Conservation (phyloP, 2,113 vertebrate species). For the Natator depressus region DNA sequence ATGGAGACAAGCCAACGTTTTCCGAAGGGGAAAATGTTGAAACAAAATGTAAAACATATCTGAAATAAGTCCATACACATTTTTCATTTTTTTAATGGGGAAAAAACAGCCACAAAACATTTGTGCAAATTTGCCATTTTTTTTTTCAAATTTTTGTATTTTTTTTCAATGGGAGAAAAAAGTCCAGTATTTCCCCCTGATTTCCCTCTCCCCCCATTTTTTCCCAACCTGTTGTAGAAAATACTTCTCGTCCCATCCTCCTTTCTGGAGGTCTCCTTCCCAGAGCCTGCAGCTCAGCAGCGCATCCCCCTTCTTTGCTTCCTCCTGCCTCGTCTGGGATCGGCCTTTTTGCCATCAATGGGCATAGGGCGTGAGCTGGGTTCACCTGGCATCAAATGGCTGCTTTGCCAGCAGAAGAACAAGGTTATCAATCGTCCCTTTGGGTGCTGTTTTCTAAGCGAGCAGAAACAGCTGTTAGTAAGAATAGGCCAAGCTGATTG, state of each 20-base stretch:
- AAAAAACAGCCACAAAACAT: not conserved
- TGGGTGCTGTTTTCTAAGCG: constrained; percentile 14
- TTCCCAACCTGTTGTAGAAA: not conserved
- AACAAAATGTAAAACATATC: not conserved
- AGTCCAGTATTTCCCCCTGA: too few species aligned
- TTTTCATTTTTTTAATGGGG: not conserved
- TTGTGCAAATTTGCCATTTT: not conserved
- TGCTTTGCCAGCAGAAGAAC: not conserved
- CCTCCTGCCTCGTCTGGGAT: not conserved
- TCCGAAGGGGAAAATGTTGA: not conserved
- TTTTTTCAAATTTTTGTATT: not conserved
- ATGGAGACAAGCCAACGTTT: not conserved
- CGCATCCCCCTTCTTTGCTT: too few species aligned
- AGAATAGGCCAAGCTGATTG: not conserved
- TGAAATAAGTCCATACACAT: not conserved
- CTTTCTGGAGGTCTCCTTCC: not conserved
- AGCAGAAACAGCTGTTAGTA: constrained; percentile 6
- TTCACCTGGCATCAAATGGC: not conserved
- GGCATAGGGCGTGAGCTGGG: not conserved
- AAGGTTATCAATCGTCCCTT: constrained; percentile 2
- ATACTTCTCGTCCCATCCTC: not conserved
- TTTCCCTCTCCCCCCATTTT: too few species aligned
- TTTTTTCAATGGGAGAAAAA: not conserved
- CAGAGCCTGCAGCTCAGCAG: not conserved
- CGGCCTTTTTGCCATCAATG: not conserved